Conservation (phyloP, 2,113 vertebrate species). For the Collichthys lucidus region DNA sequence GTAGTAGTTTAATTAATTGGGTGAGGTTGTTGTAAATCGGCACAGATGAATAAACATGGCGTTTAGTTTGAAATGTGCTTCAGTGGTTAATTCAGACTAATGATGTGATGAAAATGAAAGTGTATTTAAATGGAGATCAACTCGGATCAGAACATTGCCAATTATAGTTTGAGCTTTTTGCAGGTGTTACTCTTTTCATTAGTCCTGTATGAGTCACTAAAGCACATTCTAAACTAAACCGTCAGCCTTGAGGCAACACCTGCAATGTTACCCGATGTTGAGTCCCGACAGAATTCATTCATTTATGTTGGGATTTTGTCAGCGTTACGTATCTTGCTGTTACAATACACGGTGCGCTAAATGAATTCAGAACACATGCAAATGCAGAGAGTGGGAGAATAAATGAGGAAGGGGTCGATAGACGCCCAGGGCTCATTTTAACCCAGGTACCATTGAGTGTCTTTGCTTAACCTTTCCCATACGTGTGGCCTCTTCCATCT, state of each 20-base stretch:
- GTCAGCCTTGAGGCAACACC: neutral
- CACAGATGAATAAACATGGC: neutral
- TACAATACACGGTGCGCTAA: neutral
- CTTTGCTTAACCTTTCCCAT: neutral
- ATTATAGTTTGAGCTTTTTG: constrained; percentile 2
- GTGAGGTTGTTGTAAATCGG: neutral
- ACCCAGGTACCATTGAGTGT: neutral
- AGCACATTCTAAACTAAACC: neutral
- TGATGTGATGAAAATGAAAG: neutral
- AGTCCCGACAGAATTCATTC: neutral
- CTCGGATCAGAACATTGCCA: neutral
- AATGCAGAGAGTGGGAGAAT: neutral
- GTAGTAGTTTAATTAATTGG: neutral
- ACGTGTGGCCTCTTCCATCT: neutral
- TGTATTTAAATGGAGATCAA: neutral
- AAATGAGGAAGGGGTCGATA: neutral
- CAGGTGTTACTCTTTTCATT: neutral
- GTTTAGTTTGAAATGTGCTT: neutral
- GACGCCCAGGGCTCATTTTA: neutral
- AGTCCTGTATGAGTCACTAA: neutral
- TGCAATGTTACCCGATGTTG: neutral
- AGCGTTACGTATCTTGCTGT: neutral
- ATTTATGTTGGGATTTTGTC: neutral
- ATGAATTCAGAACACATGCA: neutral
- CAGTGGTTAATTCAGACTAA: neutral